Evolutionary conservation across 2,113 vertebrate species (phyloP), one percentile per base, ranked within the genome.

Genomic region (Talpa occidentalis): DNA sequence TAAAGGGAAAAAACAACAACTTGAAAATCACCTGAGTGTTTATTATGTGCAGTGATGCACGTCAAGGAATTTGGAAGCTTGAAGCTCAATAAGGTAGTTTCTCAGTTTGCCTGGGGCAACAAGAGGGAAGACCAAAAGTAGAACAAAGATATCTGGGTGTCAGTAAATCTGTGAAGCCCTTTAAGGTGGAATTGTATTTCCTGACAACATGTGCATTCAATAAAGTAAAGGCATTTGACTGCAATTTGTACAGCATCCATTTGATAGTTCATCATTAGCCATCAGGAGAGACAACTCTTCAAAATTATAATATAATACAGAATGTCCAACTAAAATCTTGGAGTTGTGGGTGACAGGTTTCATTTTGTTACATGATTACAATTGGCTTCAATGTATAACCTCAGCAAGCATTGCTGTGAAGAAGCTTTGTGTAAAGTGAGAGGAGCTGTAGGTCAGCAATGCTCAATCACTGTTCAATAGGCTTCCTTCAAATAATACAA

Each of bases 231-330:
- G 92, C 92, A 95, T 97, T 96, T 93, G 83, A 96, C 93, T 97
- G 90, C 72, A 90, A 93, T 93, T 90, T 95, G 42, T 47, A 70
- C 62, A 93, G 56, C 42, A 81, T 74, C 83, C 64, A 66, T 94
- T 97, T 85, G 85, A 88, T 96, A 93, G 94, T 96, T 94, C 95
- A 93, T 94, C 95, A 97, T 97, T 97, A 97, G 86, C 78, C 84
- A 96, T 90, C 90, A 77, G 74, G 56, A 91, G 90, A 94, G 95
- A 91, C 82, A 86, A 94, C 85, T 90, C 70, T 87, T 94, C 79
- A 95, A 86, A 95, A 94, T 97, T 95, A 90, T 69, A 93, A 73
- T 93, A 67, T 47, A 95, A 94, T 94, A 89, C 83, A 96, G 94
- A 62, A 67, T 92, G 80, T 93, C 97, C 94, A 42, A 60, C 16